Percentiles rank a stretch among this genome's conserved stretches.
These are phyloP conservation scores for Ploceus nigricollis DNA, from an alignment of 2,113 vertebrate genomes.

Conservation along the genomic window DNA sequence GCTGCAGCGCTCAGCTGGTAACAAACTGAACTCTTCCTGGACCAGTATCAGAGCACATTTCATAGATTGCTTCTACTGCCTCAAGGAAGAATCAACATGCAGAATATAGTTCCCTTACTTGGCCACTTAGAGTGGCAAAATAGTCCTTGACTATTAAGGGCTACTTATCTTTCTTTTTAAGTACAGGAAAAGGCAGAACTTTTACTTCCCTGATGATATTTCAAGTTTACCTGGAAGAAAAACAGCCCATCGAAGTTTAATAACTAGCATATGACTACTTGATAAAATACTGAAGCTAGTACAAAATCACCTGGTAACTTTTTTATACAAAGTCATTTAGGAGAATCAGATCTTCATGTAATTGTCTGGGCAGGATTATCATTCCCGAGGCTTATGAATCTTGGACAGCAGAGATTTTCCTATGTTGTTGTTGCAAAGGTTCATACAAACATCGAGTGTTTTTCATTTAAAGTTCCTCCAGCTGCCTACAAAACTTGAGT, in stretches of 20 bases:
- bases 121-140: neutral
- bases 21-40: neutral
- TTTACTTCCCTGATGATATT: neutral
- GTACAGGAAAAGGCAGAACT: neutral
- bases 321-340: neutral
- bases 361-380: neutral
- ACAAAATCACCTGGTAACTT: neutral
- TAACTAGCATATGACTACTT: neutral
- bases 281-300: neutral
- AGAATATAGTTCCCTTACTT: neutral
- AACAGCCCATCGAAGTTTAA: neutral
- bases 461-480: slow-evolving; percentile 20
- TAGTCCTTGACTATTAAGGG: neutral
- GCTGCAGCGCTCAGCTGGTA: neutral
- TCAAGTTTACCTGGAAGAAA: neutral
- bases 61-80: neutral
- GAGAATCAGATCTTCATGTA: neutral
- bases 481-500: neutral
- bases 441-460: slow-evolving; percentile 41
- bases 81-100: neutral
- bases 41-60: neutral
- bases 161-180: neutral
- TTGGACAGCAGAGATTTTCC: neutral
- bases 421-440: neutral
- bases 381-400: neutral